Conservation (phyloP, 2,888 invertebrate species). For the Acronicta leporina region DNA sequence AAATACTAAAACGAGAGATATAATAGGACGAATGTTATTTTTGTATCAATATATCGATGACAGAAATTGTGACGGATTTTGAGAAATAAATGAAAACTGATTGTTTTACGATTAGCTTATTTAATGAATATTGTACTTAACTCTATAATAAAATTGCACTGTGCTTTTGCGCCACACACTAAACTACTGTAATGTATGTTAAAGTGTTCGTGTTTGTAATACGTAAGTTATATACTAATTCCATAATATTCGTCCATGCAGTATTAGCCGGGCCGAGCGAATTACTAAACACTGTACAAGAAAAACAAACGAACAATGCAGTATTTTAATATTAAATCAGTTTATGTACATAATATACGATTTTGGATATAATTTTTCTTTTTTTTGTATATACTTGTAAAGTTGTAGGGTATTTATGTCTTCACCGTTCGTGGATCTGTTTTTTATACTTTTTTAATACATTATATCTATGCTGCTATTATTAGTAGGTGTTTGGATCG, state of each 20-base stretch:
- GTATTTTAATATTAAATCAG: conserved; percentile 78
- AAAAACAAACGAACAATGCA: conserved; percentile 77
- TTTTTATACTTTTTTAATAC: conserved; percentile 72
- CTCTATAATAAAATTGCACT: conserved; percentile 68
- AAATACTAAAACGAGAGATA: conserved; percentile 18
- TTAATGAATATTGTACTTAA: conserved; percentile 74
- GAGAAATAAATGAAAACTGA: conserved; percentile 29
- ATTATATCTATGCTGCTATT: conserved; percentile 45
- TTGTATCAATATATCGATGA: conserved; percentile 42
- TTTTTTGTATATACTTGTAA: conserved; percentile 87
- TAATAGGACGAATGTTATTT: conserved; percentile 39
- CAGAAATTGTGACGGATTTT: conserved; percentile 39
- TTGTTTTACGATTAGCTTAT: conserved; percentile 47
- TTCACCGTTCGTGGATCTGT: conserved; percentile 79
- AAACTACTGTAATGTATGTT: conserved; percentile 51
- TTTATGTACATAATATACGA: conserved; percentile 75
- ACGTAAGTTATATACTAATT: conserved; percentile 67
- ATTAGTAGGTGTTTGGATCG: conserved; percentile 58
- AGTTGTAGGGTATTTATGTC: conserved; percentile 80
- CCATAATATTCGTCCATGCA: conserved; percentile 74
- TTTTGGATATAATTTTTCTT: conserved; percentile 81
- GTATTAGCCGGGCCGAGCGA: conserved; percentile 71
- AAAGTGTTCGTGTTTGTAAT: conserved; percentile 63
- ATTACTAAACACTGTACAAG: conserved; percentile 59
- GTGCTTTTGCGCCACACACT: conserved; percentile 80